Conservation (phyloP, 1,140 invertebrate species). For the Triops longicaudatus region DNA sequence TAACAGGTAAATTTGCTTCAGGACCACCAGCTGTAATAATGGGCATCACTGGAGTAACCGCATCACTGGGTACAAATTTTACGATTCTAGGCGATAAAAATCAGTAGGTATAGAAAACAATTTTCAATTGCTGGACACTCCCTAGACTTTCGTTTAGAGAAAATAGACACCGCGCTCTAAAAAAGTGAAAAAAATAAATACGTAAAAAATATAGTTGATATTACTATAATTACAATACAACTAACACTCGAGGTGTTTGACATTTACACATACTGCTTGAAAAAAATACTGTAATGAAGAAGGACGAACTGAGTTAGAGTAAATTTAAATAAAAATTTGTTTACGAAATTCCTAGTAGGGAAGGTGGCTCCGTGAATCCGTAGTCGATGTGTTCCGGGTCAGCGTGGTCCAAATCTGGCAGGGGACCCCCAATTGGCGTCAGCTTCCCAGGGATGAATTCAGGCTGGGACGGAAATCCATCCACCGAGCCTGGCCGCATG, state of each 20-base stretch:
- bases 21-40: not conserved
- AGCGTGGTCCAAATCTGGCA: not conserved
- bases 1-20: not conserved
- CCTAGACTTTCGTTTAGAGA: no score
- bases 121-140: no score
- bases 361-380: not conserved
- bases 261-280: no score
- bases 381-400: not conserved
- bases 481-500: not conserved
- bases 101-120: slow-evolving; percentile 10
- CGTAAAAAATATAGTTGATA: no score
- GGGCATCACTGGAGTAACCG: slow-evolving; percentile 41
- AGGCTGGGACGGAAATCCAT: not conserved
- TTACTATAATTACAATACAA: slow-evolving; percentile 24
- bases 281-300: slow-evolving; percentile 31
- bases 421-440: not conserved
- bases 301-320: slow-evolving; percentile 21
- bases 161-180: no score
- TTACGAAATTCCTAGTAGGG: not conserved
- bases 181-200: no score
- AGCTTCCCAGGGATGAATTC: not conserved
- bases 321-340: slow-evolving; percentile 22
- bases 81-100: slow-evolving; percentile 56
- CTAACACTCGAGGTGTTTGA: no score
- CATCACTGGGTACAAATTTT: slow-evolving; percentile 68